Conservation (phyloP, 2,797 vertebrate genomes). For the Silurus aristotelis region DNA sequence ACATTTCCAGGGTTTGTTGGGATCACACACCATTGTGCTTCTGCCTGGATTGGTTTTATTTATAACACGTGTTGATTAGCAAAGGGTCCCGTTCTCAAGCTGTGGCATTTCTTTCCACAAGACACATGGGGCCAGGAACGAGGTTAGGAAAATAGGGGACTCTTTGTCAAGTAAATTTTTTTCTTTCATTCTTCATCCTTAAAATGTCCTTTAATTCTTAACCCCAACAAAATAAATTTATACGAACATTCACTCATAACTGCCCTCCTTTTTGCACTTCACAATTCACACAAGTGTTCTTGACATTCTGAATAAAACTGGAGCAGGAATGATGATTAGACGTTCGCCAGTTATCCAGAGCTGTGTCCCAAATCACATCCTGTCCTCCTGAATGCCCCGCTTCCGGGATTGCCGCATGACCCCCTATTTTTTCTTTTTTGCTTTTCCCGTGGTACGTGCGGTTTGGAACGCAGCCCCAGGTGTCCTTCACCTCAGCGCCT, state of each 20-base stretch:
- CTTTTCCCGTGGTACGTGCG: background rate
- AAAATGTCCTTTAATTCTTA: no score
- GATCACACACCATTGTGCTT: conserved; percentile 44
- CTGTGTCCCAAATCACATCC: background rate
- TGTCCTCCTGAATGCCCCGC: background rate
- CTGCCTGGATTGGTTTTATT: conserved; percentile 46
- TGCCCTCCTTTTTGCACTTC: no score
- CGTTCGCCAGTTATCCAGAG: background rate
- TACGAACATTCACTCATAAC: no score
- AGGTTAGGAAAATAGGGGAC: no score
- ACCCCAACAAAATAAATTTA: no score
- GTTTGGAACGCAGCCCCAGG: conserved; percentile 37
- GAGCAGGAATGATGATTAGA: background rate
- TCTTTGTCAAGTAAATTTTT: no score
- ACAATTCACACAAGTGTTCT: no score
- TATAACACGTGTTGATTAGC: conserved; percentile 48
- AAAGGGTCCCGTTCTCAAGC: conserved; percentile 28
- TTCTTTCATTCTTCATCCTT: no score
- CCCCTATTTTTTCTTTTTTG: no score
- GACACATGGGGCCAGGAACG: background rate
- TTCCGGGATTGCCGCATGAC: background rate
- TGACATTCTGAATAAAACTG: background rate
- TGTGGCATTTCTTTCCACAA: conserved; percentile 29
- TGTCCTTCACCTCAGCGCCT: conserved; percentile 40
- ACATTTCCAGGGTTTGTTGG: conserved; percentile 40